Base-by-base conservation (phyloP, 1,140 invertebrate genomes). In the Listronotus oregonensis region DNA sequence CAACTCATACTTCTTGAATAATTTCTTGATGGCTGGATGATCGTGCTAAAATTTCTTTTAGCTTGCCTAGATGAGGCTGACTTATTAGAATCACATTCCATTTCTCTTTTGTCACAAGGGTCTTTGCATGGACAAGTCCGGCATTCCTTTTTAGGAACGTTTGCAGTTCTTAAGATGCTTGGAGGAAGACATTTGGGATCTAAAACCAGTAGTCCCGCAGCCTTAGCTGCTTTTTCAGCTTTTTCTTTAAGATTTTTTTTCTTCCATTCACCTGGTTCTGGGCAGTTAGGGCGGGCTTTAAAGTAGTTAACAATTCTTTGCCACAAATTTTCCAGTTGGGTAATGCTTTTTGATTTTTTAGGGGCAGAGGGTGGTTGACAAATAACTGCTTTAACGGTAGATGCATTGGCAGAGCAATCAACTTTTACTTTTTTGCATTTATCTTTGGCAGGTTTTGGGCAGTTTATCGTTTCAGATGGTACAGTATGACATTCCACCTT, bases 241-340 rank as follows among this genome's bases (percentile, higher is more conserved):
- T 71, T 65, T 18, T 70, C 56, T 42, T 50, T 69, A 8, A 71
- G 34, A 12, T 59, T 61, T 21, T 70, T 69, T 12, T 66, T 74
- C 18, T 73, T 74, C 54, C 62, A 74, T 21, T 76, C 71, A 47
- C 67, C 73, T 8, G 73, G 74, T 12, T 63, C 21, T 0, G 74
- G 74, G 44, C 74, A 76, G 21, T 71, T 70, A 12, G 74, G 73
- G 63, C 69, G 65, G 42, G 74, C 73, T 55, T 71, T 73, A 55
- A 75, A 75, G 57, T 70, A 75, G 47, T 74, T 69, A 3, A 71
- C 57, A 9, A 75, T 54, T 60, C 43, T 69, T 32, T 69, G 64
- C 70, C 69, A 75, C 2, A 73, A 11, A n/a, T 42, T 57, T 17
- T 61, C 58, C 32, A 59, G 12, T 18, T 59, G 57, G 0, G 43